Evolutionary conservation across 2,113 vertebrate species (phyloP), one percentile per base, ranked within the genome.

Genomic region (Tichodroma muraria): DNA sequence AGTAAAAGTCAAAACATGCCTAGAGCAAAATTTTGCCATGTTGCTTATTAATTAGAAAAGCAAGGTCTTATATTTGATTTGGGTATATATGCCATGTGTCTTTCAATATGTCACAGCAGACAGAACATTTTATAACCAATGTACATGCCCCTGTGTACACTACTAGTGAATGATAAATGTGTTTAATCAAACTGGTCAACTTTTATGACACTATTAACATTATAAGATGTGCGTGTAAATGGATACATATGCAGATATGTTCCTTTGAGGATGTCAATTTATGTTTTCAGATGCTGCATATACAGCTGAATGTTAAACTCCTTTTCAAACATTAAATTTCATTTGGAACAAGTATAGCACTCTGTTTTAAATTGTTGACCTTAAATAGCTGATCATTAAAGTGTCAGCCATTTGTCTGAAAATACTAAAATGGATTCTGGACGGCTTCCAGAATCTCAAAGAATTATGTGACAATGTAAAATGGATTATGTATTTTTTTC

Each of bases 1-100:
- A 63, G 52, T 50, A 94, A 82, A 94, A 87, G 66, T 91, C 91
- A 95, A 95, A 96, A 79, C 57, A 85, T 8, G 87, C 91, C 82
- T 50, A 80, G 3, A 89, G 84, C 84, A 92, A 85, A 88, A 85
- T 92, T 91, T 87, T 92, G 30, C 78, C 38, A 81, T 78, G 54
- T 27, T 83, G 64, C 82, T 89, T 93, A 94, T 94, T 85, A 94
- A 94, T 93, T 95, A 93, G 65, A 81, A 96, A 83, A 94, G 35
- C 6, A 5, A 89, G 66, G 80, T 63, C 59, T 70, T 61, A 77
- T 88, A 66, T 60, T 45, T 59, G 50, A 92, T 91, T 80, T 77
- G 75, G 68, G 59, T 91, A 66, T 85, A 87, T 42, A 72, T 63
- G 79, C 70, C 89, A 93, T 86, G 90, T 92, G 85, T 60, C 76